Evolutionary conservation across 1,140 invertebrate species (phyloP).

Genomic region (Drosophila virilis): DNA sequence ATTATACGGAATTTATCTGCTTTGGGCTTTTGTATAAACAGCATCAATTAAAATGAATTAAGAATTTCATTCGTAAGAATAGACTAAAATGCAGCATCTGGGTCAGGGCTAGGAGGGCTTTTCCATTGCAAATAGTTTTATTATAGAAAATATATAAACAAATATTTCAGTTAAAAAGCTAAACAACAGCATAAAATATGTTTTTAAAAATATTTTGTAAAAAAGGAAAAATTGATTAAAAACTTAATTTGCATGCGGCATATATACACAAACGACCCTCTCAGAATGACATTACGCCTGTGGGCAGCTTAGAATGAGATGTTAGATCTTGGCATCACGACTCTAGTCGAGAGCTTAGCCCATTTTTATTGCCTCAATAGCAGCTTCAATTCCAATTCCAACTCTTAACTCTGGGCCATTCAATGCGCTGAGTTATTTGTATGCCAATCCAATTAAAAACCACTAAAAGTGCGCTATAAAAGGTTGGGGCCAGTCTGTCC

Average conservation of each 20-base stretch:
- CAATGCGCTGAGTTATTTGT: not conserved
- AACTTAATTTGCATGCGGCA: not conserved
- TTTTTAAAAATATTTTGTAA: too few species aligned
- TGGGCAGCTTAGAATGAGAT: slow-evolving; percentile 17
- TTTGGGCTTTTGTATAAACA: too few species aligned
- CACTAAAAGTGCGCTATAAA: slow-evolving; percentile 44
- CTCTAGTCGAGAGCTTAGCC: slow-evolving; percentile 14
- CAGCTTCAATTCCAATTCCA: slow-evolving; percentile 12
- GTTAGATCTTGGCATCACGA: slow-evolving; percentile 26
- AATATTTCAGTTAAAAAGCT: too few species aligned
- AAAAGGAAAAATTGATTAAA: not conserved
- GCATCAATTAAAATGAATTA: too few species aligned
- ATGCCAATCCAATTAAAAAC: slow-evolving; percentile 45
- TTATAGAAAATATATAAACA: too few species aligned
- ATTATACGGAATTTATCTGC: too few species aligned
- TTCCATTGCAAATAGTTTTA: too few species aligned
- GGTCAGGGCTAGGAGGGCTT: too few species aligned
- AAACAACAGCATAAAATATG: too few species aligned
- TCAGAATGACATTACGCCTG: not conserved
- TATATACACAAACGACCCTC: slow-evolving; percentile 2
- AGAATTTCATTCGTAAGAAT: too few species aligned
- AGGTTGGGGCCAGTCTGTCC: slow-evolving; percentile 8
- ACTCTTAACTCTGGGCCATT: not conserved
- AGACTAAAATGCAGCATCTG: too few species aligned
- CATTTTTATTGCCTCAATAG: slow-evolving; percentile 20